Evolutionary conservation across 2,888 invertebrate species (phyloP), one percentile per base, ranked within the genome.

Genomic region (Deilephila porcellus): DNA sequence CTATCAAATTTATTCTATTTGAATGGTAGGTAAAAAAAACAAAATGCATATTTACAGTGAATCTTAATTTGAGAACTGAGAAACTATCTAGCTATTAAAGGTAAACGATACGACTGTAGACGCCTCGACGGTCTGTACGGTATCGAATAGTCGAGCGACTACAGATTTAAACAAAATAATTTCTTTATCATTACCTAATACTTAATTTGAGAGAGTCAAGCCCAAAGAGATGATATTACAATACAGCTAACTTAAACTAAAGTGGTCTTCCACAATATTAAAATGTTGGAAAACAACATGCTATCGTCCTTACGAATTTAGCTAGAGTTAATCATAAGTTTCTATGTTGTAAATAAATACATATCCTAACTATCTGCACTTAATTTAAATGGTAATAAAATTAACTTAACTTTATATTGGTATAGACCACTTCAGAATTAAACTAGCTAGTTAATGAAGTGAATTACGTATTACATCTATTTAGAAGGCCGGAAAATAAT

Each of bases 1-100:
- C 81, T 86, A 85, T 86, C 85, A 83, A 84, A 84, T 86, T 86
- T 86, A 86, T 85, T 83, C 78, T 84, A 84, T 81, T 78, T 82
- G 78, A 83, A 78, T 82, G 81, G 81, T 84, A 67, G 25, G 72
- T 73, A 83, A 84, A 79, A 52, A 80, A 79, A 83, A 83, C 77
- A 77, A 79, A 78, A 81, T 80, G 81, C 75, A 77, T 88, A 86
- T 87, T 85, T 87, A 87, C 86, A 87, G 73, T 75, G 74, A 70
- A 73, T 71, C 71, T 67, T 76, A 75, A 74, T 8, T 70, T 72
- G 71, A 76, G 29, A 71, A 62, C 71, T 72, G 78, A 37, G 64
- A 73, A 77, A 76, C 56, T 45, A 45, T 45, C 45, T 60, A 75
- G 76, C 75, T 72, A 79, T 74, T 76, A 81, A 79, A 78, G 77